These are phyloP conservation scores for Umimayanthus chanpuru DNA, from an alignment of 92 coral and sea anemone species.

Conservation along the genomic window DNA sequence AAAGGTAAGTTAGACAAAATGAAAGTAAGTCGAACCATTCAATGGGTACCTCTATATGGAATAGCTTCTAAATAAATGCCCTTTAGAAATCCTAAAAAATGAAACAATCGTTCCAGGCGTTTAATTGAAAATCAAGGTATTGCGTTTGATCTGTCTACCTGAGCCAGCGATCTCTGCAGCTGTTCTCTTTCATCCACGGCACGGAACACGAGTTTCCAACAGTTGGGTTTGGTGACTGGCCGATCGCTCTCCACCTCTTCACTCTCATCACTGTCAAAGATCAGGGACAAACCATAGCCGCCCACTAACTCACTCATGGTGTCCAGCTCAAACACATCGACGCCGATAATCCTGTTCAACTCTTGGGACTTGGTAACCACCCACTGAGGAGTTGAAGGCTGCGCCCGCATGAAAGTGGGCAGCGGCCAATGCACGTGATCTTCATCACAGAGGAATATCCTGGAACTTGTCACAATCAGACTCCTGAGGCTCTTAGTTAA, in stretches of 20 bases:
- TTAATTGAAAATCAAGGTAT: background rate
- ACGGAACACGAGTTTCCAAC: conserved; percentile 88
- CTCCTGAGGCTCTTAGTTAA: conserved; percentile 88
- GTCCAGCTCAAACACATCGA: conserved; percentile 84
- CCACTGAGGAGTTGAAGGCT: conserved; percentile 98
- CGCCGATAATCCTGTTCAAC: conserved; percentile 79
- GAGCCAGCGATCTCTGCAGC: conserved; percentile 91
- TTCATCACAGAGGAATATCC: conserved; percentile 91
- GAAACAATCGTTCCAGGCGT: no score
- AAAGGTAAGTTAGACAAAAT: no score
- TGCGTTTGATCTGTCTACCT: conserved; percentile 41
- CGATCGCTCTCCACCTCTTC: conserved; percentile 64
- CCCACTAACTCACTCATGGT: conserved; percentile 73
- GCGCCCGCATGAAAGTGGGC: conserved; percentile 90
- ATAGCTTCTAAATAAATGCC: no score
- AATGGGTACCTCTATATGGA: no score
- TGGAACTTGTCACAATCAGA: conserved; percentile 83
- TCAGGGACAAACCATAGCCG: conserved; percentile 80
- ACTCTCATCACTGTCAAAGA: conserved; percentile 71
- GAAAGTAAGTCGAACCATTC: no score
- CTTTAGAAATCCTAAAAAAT: no score
- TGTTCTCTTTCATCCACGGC: conserved; percentile 90
- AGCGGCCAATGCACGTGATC: conserved; percentile 99
- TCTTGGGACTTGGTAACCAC: conserved; percentile 89
- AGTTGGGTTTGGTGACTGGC: conserved; percentile 51